A percentile compares a stretch with the other conserved stretches of the same genome.
These are phyloP conservation scores for Emydoidea blandingii DNA, from an alignment of 2,797 vertebrate species.

Conservation along the genomic window DNA sequence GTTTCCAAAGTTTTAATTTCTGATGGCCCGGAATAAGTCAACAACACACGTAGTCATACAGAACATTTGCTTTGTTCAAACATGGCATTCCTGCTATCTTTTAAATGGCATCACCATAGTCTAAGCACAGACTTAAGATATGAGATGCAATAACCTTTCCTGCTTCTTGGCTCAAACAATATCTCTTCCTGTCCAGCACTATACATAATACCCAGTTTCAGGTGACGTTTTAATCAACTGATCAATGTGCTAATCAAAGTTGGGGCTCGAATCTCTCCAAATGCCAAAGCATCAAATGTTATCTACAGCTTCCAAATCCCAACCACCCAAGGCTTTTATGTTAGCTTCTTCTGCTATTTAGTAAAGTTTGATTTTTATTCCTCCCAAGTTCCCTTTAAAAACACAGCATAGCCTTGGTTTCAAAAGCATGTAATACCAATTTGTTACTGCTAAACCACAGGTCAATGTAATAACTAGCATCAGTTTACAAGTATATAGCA, in stretches of 20 bases:
- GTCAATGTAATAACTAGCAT: constrained; percentile 33
- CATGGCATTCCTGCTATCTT: constrained; percentile 9
- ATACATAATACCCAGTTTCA: constrained; percentile 42
- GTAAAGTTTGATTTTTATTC: constrained; percentile 27
- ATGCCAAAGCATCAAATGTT: not conserved
- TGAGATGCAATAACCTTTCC: constrained; percentile 45
- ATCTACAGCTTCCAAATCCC: not conserved
- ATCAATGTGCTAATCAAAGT: constrained; percentile 44
- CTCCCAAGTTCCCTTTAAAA: constrained; percentile 29
- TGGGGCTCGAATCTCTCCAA: constrained; percentile 32
- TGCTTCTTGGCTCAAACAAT: constrained; percentile 37
- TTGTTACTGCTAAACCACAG: constrained; percentile 14
- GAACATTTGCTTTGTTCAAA: constrained; percentile 11
- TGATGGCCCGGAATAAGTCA: constrained; percentile 6
- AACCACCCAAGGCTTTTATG: not conserved
- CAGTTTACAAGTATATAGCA: not conserved
- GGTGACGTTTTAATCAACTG: constrained; percentile 56
- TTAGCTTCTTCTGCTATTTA: not conserved
- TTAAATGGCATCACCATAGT: not conserved
- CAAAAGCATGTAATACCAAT: constrained; percentile 21
- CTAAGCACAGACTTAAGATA: constrained; percentile 30
- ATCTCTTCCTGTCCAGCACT: constrained; percentile 14
- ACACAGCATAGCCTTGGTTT: not conserved
- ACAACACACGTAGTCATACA: not conserved
- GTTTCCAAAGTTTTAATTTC: constrained; percentile 60